phyloP scores from a whole-genome alignment of 1,140 invertebrate species.

The Leptopilina boulardi region DNA sequence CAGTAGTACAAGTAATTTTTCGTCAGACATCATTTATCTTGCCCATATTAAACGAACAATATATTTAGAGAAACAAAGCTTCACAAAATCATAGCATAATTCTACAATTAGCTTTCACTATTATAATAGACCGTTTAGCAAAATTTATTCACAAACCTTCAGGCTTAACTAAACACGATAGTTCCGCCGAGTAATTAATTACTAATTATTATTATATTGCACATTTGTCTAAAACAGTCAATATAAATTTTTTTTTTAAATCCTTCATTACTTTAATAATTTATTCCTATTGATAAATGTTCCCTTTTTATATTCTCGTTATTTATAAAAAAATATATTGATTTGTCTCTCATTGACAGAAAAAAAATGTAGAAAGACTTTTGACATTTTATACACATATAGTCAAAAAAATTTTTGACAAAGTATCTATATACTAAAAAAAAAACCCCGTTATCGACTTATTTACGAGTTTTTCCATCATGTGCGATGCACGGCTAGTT shows the following conservation, averaged over 20 bases:
- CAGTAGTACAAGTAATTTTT: no score
- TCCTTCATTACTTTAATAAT: no score
- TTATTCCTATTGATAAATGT: no score
- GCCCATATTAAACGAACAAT: not conserved
- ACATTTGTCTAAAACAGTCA: not conserved
- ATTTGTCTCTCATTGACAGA: not conserved
- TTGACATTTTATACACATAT: not conserved
- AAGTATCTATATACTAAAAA: not conserved
- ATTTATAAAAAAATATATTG: no score
- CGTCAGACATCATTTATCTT: not conserved
- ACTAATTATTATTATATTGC: not conserved
- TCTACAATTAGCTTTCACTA: not conserved
- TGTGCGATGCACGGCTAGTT: slow-evolving; percentile 52
- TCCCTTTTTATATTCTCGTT: no score
- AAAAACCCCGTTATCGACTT: slow-evolving; percentile 41
- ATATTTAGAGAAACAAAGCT: not conserved
- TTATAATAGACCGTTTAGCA: not conserved
- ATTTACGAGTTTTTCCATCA: slow-evolving; percentile 53
- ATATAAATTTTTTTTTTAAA: no score
- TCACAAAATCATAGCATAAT: not conserved
- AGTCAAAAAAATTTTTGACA: no score
- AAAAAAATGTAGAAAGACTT: no score
- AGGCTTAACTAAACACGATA: not conserved
- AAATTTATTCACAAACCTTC: not conserved
- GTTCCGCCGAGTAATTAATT: not conserved